Conservation (phyloP, 2,113 vertebrate genomes). For the Rhegmatorhina hoffmannsi region DNA sequence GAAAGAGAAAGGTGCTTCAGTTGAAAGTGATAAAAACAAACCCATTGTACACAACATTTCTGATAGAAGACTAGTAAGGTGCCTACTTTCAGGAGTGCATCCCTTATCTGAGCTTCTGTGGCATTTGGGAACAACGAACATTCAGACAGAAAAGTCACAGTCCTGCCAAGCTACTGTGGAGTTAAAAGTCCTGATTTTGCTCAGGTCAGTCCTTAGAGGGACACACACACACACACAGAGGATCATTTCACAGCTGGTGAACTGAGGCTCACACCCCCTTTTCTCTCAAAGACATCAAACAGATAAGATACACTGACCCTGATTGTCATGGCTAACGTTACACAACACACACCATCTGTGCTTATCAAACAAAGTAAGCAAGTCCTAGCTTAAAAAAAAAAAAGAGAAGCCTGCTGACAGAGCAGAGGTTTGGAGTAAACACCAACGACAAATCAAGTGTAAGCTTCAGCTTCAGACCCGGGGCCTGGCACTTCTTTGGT, state of each 20-base stretch:
- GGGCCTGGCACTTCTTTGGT: conserved; percentile 61
- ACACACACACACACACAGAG: neutral
- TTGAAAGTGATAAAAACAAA: neutral
- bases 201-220: neutral
- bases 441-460: conserved; percentile 50
- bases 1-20: conserved; percentile 32
- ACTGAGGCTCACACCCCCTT: neutral
- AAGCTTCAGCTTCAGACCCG: conserved; percentile 60
- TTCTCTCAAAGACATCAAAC: neutral
- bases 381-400: conserved; percentile 33
- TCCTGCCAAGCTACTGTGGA: neutral
- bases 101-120: neutral
- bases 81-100: neutral
- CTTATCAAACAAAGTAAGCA: conserved; percentile 28
- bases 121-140: conserved; percentile 13
- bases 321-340: conserved; percentile 65
- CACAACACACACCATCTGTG: neutral
- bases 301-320: neutral
- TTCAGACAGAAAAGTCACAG: neutral
- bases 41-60: neutral
- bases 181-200: neutral
- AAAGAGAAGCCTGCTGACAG: conserved; percentile 42
- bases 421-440: conserved; percentile 57
- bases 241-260: neutral
- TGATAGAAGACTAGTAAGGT: conserved; percentile 12